phyloP scores from a whole-genome alignment of 2,113 vertebrate species.

The Tragulus kanchil region DNA sequence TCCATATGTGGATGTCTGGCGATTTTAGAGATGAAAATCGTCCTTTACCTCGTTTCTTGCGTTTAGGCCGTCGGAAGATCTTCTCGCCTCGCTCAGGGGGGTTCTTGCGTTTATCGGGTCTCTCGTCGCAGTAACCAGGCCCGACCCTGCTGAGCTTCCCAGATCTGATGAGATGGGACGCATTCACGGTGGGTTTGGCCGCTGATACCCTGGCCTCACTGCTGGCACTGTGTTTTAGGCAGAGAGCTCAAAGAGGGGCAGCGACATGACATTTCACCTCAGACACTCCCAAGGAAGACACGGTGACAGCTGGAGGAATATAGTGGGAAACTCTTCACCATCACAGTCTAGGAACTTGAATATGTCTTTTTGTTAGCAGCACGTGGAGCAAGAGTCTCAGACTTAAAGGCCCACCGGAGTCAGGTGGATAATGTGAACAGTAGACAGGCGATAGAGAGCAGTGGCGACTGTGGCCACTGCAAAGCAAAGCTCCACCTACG shows the following conservation, averaged over 20 bases:
- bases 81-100: conserved; percentile 97
- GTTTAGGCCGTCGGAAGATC: conserved; percentile 95
- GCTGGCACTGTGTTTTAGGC: fast-evolving
- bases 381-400: not conserved
- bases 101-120: too few species aligned
- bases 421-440: fast-evolving
- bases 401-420: too few species aligned
- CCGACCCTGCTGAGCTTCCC: not conserved
- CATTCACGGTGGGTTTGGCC: not conserved
- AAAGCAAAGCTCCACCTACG: fast-evolving
- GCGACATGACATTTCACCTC: too few species aligned
- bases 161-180: not conserved
- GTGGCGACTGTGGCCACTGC: not conserved
- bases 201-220: fast-evolving
- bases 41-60: not conserved
- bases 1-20: fast-evolving
- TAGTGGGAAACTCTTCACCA: fast-evolving
- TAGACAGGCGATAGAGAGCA: not conserved
- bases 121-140: too few species aligned
- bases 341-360: fast-evolving
- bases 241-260: not conserved
- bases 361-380: not conserved
- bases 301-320: fast-evolving
- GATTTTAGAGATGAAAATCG: fast-evolving
- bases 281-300: fast-evolving